Percentiles rank a stretch among this genome's conserved stretches.
Conservation (phyloP, 1,140 invertebrate species). For the Ceratina japonica region DNA sequence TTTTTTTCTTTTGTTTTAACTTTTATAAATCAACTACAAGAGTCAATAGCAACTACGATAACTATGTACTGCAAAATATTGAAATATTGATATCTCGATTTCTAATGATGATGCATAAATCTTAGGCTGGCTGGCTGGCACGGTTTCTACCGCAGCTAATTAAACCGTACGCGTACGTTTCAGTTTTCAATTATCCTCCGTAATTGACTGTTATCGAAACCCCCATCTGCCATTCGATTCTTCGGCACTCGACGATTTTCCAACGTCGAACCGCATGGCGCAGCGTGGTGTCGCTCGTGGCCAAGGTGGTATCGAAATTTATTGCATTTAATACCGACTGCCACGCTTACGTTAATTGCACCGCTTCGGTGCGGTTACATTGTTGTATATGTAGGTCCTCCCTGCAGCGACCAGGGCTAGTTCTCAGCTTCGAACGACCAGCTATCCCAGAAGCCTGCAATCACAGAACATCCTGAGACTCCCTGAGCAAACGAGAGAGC, state of each 20-base stretch:
- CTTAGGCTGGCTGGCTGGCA: not conserved
- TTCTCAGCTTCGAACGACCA: not conserved
- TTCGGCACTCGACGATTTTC: not conserved
- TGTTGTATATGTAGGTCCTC: not conserved
- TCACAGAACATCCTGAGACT: not conserved
- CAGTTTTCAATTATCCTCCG: constrained; percentile 18
- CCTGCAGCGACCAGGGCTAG: not conserved
- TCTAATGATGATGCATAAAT: not conserved
- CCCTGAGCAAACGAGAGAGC: not conserved
- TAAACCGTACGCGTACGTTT: constrained; percentile 7
- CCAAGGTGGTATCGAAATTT: constrained; percentile 39
- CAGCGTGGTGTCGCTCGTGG: not conserved
- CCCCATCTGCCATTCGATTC: not conserved
- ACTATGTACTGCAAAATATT: too few species aligned
- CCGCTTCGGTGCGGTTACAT: constrained; percentile 12
- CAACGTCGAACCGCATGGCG: not conserved
- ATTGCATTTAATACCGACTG: constrained; percentile 38
- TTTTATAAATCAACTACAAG: too few species aligned
- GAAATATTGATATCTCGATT: not conserved
- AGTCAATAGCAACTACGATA: too few species aligned
- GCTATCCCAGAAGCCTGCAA: constrained; percentile 4
- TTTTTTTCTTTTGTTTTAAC: too few species aligned
- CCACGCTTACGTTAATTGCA: constrained; percentile 45
- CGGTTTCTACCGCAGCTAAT: constrained; percentile 4
- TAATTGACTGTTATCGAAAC: constrained; percentile 1